Evolutionary conservation across 2,797 vertebrate species (phyloP).

Genomic region (Phataginus tetradactyla): DNA sequence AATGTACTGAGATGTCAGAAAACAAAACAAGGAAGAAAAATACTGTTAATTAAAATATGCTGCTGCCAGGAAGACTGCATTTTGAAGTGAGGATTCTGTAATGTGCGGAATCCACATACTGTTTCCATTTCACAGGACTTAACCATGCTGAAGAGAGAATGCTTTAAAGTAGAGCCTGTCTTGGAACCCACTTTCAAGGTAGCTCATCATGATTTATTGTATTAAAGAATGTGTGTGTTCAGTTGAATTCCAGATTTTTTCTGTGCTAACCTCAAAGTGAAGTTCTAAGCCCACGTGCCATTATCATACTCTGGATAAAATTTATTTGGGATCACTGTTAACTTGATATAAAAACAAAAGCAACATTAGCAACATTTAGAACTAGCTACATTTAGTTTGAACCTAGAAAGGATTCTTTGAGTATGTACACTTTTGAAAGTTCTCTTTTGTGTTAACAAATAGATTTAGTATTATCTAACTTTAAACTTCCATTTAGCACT

Average conservation of each 20-base stretch:
- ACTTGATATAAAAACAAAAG: conserved; percentile 42
- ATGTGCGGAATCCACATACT: conserved; percentile 68
- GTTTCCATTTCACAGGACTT: conserved; percentile 76
- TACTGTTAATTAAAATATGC: conserved; percentile 80
- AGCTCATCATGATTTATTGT: conserved; percentile 8
- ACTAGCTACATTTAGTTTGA: conserved; percentile 1
- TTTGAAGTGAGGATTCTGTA: conserved; percentile 80
- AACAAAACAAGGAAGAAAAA: conserved; percentile 77
- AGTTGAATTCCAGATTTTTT: conserved; percentile 23
- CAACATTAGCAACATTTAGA: neutral
- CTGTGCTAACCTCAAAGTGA: conserved; percentile 44
- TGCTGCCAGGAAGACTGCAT: conserved; percentile 83
- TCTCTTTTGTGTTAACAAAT: neutral
- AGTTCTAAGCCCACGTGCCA: conserved; percentile 39
- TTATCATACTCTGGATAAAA: conserved; percentile 1
- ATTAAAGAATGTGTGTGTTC: conserved; percentile 30
- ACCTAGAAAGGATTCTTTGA: conserved; percentile 15
- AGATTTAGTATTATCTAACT: conserved; percentile 40
- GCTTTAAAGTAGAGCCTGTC: conserved; percentile 78
- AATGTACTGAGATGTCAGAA: conserved; percentile 87
- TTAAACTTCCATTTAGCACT: conserved; percentile 30
- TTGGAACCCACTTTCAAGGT: conserved; percentile 47
- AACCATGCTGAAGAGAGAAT: conserved; percentile 79
- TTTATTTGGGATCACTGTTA: conserved; percentile 17
- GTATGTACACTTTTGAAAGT: conserved; percentile 37